Evolutionary conservation across 1,140 invertebrate species (phyloP).

Genomic region (Andrena cerasifolii): DNA sequence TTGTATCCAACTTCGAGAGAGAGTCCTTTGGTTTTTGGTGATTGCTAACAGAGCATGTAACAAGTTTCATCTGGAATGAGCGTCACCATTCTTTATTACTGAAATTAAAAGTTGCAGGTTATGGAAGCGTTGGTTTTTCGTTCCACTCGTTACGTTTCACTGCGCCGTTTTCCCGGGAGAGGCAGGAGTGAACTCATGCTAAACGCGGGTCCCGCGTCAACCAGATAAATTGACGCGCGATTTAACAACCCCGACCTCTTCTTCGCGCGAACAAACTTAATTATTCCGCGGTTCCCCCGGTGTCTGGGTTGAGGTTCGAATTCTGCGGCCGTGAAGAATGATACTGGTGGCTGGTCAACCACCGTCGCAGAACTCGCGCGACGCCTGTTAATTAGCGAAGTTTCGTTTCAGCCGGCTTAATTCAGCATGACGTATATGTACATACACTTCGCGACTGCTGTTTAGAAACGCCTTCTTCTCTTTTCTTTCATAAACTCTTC

Average conservation of each 20-base stretch:
- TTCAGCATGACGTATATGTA: constrained; percentile 40
- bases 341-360: constrained; percentile 19
- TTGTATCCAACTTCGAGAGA: too few relatives aligned
- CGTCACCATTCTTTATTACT: neutral
- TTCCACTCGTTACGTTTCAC: neutral
- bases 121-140: neutral
- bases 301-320: constrained; percentile 37
- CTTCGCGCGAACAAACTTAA: constrained; percentile 30
- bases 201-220: neutral
- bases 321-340: constrained; percentile 52
- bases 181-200: neutral
- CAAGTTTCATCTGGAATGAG: neutral
- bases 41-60: neutral
- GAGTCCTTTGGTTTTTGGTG: too few relatives aligned
- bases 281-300: constrained; percentile 38
- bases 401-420: constrained; percentile 55
- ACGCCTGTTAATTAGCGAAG: constrained; percentile 64
- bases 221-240: constrained; percentile 50
- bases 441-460: neutral
- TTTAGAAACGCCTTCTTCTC: constrained; percentile 18
- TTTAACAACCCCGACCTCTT: constrained; percentile 43
- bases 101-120: neutral
- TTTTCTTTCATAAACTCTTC: too few relatives aligned
- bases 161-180: neutral
- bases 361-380: neutral